Percentiles rank a stretch among this genome's conserved stretches.
Conservation (phyloP, 1,140 invertebrate species). For the Ptiloglossa arizonensis region DNA sequence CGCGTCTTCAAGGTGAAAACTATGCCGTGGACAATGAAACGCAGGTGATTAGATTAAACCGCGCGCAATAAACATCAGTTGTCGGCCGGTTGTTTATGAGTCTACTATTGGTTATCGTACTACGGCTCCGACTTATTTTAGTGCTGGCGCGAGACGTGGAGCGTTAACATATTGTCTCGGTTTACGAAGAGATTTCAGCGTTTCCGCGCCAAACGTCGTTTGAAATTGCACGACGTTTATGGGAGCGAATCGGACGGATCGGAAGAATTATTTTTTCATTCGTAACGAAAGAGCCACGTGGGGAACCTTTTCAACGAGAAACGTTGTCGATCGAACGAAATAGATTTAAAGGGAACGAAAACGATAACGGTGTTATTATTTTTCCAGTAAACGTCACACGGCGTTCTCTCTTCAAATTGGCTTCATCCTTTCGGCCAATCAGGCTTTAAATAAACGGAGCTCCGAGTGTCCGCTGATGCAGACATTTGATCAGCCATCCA, state of each 20-base stretch:
- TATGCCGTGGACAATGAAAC: background rate
- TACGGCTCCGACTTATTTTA: constrained; percentile 13
- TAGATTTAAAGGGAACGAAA: background rate
- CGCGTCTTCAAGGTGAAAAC: constrained; percentile 3
- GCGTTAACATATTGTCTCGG: background rate
- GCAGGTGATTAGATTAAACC: constrained; percentile 14
- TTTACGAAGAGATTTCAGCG: background rate
- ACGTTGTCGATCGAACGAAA: too few relatives aligned
- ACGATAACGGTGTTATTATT: background rate
- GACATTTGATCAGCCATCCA: background rate
- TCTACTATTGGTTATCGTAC: constrained; percentile 22
- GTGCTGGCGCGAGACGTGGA: background rate
- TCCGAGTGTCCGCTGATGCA: background rate
- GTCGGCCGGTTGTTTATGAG: constrained; percentile 5
- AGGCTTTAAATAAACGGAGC: background rate
- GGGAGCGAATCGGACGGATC: background rate
- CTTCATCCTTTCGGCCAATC: background rate
- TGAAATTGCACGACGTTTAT: background rate
- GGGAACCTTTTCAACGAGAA: background rate
- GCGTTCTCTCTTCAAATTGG: background rate
- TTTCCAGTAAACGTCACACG: background rate
- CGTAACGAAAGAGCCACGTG: too few relatives aligned
- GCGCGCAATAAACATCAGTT: constrained; percentile 34
- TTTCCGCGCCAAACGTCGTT: background rate
- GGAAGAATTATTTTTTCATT: background rate